Evolutionary conservation across 2,797 vertebrate genomes (phyloP).

Genomic region (Echiichthys vipera): DNA sequence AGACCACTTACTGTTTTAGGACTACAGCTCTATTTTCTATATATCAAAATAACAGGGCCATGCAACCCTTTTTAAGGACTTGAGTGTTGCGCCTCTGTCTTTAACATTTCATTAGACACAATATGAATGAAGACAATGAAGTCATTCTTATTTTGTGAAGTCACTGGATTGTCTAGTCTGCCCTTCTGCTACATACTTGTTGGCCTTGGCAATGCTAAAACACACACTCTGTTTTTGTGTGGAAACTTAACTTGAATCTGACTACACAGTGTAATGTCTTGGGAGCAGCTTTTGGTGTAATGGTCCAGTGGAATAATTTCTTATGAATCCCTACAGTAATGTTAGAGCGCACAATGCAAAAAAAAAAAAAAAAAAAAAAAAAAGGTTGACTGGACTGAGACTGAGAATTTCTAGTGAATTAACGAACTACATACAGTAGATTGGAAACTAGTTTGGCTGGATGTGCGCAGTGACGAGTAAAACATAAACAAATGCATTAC

Average conservation of each 20-base stretch:
- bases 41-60: background rate
- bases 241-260: background rate
- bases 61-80: background rate
- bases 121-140: background rate
- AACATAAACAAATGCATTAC: background rate
- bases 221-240: background rate
- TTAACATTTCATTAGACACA: background rate
- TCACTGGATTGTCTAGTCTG: no score
- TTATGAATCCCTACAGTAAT: background rate
- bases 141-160: background rate
- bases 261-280: background rate
- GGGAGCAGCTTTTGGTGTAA: slow-evolving; percentile 5
- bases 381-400: background rate
- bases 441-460: background rate
- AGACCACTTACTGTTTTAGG: background rate
- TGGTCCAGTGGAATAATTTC: background rate
- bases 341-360: no score
- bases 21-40: background rate
- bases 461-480: background rate
- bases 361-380: no score
- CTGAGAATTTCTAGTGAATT: background rate
- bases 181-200: background rate
- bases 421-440: background rate
- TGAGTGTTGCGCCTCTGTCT: background rate
- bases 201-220: background rate